Evolutionary conservation across 2,888 invertebrate genomes (phyloP).

Genomic region (Acronicta psi): DNA sequence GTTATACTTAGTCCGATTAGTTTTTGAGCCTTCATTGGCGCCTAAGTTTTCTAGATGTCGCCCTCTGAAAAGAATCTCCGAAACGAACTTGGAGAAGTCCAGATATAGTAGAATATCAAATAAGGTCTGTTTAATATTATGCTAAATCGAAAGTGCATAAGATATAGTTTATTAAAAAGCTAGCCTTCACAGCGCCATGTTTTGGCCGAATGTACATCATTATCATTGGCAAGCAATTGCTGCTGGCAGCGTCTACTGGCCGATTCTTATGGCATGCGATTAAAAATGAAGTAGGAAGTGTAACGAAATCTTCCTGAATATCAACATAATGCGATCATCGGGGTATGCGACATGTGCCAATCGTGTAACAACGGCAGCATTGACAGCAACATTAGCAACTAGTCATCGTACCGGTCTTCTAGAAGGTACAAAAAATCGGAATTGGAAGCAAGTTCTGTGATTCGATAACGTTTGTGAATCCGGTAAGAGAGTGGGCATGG

Average conservation of each 20-base stretch:
- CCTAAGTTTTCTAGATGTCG: too few species aligned
- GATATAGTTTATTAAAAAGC: background rate
- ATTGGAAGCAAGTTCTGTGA: background rate
- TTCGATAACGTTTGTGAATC: too few species aligned
- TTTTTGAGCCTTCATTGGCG: too few species aligned
- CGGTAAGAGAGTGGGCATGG: too few species aligned
- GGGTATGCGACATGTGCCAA: background rate
- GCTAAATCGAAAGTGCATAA: background rate
- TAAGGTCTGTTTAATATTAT: background rate
- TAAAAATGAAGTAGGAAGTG: background rate
- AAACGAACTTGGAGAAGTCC: too few species aligned
- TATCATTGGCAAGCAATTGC: background rate
- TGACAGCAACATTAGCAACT: background rate
- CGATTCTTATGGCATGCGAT: background rate
- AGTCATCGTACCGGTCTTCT: background rate
- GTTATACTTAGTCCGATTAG: too few species aligned
- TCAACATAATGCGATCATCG: background rate
- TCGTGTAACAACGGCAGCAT: background rate
- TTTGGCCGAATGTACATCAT: conserved; percentile 1
- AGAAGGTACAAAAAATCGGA: background rate
- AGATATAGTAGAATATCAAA: too few species aligned
- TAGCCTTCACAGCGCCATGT: background rate
- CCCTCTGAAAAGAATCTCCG: too few species aligned
- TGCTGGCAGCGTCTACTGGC: conserved; percentile 1
- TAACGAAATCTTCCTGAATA: conserved; percentile 1